Evolutionary conservation across 2,113 vertebrate genomes (phyloP).

Genomic region (Hyaena hyaena): DNA sequence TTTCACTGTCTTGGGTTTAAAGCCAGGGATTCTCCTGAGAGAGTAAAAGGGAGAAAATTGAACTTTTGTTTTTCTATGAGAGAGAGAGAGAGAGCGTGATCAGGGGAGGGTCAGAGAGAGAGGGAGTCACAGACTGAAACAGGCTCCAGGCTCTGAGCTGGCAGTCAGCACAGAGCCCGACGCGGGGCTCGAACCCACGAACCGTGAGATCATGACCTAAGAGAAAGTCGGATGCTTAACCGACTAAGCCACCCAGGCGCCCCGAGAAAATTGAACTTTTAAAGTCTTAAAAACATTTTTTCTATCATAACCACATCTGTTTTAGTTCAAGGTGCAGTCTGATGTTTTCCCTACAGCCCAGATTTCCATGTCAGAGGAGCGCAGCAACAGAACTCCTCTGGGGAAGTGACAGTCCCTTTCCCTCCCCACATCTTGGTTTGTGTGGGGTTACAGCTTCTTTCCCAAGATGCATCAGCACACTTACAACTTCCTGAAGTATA

Average conservation of each 20-base stretch:
- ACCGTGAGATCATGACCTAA: no score
- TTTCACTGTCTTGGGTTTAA: slow-evolving; percentile 36
- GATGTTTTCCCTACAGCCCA: not conserved
- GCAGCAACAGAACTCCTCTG: not conserved
- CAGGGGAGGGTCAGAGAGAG: no score
- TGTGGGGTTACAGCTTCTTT: not conserved
- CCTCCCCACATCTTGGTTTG: not conserved
- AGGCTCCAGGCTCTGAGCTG: no score
- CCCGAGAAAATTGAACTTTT: not conserved
- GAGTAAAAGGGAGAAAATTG: slow-evolving; percentile 45
- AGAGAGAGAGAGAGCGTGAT: no score
- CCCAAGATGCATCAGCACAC: not conserved
- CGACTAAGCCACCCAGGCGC: no score
- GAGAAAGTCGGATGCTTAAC: no score
- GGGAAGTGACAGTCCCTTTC: not conserved
- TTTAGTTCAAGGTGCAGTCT: not conserved
- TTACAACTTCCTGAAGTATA: not conserved
- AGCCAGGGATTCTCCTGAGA: slow-evolving; percentile 28
- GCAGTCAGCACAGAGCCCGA: no score
- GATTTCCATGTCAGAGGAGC: slow-evolving; percentile 22
- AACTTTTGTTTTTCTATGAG: not conserved
- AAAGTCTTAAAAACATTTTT: not conserved
- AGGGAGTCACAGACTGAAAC: no score
- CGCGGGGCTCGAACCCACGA: no score
- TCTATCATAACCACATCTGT: not conserved